phyloP scores from a whole-genome alignment of 2,113 vertebrate species.

The Xenus cinereus region DNA sequence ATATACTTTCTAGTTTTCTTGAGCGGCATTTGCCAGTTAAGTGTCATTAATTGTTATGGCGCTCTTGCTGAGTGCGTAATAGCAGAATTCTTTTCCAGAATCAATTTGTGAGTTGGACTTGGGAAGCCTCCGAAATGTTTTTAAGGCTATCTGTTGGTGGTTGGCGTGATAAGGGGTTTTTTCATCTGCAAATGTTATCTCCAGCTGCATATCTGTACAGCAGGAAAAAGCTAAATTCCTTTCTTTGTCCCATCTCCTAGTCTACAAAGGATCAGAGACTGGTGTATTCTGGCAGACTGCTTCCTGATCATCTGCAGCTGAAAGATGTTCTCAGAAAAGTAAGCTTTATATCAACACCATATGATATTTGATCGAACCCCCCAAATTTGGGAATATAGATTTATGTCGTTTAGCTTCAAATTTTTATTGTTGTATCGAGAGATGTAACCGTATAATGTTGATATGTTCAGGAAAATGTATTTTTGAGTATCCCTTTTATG shows the following conservation, averaged over 20 bases:
- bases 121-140: background rate
- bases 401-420: background rate
- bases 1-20: background rate
- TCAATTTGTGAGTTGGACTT: background rate
- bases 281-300: constrained; percentile 92
- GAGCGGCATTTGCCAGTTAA: background rate
- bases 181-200: constrained; percentile 39
- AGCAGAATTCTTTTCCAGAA: background rate
- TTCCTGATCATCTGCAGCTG: constrained; percentile 92
- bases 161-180: background rate
- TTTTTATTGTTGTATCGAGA: background rate
- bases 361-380: background rate
- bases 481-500: background rate
- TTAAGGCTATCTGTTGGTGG: background rate
- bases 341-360: constrained; percentile 55
- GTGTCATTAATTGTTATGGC: background rate
- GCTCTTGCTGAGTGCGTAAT: background rate
- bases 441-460: background rate
- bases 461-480: background rate
- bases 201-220: constrained; percentile 6
- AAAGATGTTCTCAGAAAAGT: constrained; percentile 95
- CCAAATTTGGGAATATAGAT: background rate
- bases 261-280: constrained; percentile 90
- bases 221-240: constrained; percentile 70
- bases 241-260: constrained; percentile 79